These are phyloP conservation scores for Petrophora chlorosata DNA, from an alignment of 2,888 invertebrate species.

Conservation along the genomic window DNA sequence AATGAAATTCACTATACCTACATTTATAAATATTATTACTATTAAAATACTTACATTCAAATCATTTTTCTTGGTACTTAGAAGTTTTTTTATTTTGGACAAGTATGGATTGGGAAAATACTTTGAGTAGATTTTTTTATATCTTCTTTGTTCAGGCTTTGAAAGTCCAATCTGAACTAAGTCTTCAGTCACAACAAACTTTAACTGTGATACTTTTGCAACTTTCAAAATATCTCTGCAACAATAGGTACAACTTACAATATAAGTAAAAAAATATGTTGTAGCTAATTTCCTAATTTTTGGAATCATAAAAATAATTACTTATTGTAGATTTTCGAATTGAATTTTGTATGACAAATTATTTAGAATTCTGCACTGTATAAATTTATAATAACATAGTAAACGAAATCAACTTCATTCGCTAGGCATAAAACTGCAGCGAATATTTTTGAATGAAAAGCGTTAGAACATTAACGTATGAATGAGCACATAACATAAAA, in stretches of 20 bases:
- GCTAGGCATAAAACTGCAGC: neutral
- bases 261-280: too few relatives aligned
- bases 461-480: neutral
- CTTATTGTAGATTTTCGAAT: too few relatives aligned
- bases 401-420: neutral
- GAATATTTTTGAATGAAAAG: slow-evolving; percentile 1
- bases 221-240: slow-evolving; percentile 94
- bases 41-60: slow-evolving; percentile 67
- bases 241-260: too few relatives aligned
- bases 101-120: slow-evolving; percentile 97
- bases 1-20: neutral
- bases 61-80: slow-evolving; percentile 85
- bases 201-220: slow-evolving; percentile 93
- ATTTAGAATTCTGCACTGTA: too few relatives aligned
- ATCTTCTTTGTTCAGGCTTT: slow-evolving; percentile 96
- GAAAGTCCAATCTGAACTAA: slow-evolving; percentile 95
- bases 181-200: slow-evolving; percentile 97
- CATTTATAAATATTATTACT: too few relatives aligned
- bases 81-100: slow-evolving; percentile 94
- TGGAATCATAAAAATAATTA: too few relatives aligned
- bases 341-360: too few relatives aligned
- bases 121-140: slow-evolving; percentile 96
- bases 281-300: too few relatives aligned
- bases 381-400: too few relatives aligned
- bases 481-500: neutral